phyloP scores from a whole-genome alignment of 2,888 invertebrate genomes.

The Macrophya annulata region DNA sequence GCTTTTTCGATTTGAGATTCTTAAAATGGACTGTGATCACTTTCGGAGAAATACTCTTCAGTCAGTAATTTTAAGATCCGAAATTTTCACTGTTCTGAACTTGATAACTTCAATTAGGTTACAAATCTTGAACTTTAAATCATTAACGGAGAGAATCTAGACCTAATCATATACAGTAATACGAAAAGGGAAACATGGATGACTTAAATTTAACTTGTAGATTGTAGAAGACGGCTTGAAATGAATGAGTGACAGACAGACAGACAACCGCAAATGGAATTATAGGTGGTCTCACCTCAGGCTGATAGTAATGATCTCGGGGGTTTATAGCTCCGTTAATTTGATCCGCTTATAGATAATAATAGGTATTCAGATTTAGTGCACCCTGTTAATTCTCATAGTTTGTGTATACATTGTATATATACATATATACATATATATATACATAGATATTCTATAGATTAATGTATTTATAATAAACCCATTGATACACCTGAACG shows the following conservation, averaged over 20 bases:
- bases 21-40: no score
- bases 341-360: conserved; percentile 38
- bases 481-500: conserved; percentile 44
- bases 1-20: no score
- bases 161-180: no score
- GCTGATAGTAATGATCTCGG: conserved; percentile 11
- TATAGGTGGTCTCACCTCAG: background rate
- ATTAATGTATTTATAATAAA: conserved; percentile 31
- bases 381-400: background rate
- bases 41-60: no score
- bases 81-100: no score
- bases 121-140: background rate
- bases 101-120: background rate
- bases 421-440: background rate
- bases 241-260: background rate
- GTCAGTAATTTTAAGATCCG: no score
- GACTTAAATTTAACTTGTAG: background rate
- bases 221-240: background rate
- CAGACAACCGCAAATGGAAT: background rate
- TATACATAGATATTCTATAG: background rate
- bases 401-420: background rate
- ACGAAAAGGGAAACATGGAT: background rate
- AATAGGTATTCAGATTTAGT: conserved; percentile 37
- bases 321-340: conserved; percentile 36
- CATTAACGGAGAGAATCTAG: background rate